These are phyloP conservation scores for Cyclopterus lumpus DNA, from an alignment of 2,797 vertebrate species.

Conservation along the genomic window DNA sequence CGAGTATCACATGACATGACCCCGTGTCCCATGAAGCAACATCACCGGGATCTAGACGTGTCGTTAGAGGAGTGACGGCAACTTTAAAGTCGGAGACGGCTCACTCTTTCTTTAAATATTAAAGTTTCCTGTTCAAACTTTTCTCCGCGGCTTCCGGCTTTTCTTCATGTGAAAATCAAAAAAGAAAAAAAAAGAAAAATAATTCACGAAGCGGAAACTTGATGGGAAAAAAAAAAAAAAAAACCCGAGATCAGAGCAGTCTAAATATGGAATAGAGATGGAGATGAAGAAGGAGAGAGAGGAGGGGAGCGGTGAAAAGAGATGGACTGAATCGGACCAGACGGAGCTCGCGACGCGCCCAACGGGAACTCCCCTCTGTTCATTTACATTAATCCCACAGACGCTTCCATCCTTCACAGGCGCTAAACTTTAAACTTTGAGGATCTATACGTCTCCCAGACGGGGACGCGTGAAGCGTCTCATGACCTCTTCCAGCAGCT, in stretches of 20 bases:
- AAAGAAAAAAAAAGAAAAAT: constrained; percentile 54
- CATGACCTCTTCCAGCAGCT: neutral
- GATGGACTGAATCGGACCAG: constrained; percentile 79
- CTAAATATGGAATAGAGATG: constrained; percentile 67
- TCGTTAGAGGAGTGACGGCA: neutral
- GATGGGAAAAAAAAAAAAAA: no score
- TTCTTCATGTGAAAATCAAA: constrained; percentile 86
- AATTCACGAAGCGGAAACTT: constrained; percentile 84
- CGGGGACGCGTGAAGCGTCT: no score
- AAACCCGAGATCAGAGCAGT: constrained; percentile 83
- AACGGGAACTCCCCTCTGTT: constrained; percentile 79
- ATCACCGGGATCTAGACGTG: neutral
- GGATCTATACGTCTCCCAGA: constrained; percentile 64
- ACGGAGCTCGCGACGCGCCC: constrained; percentile 74
- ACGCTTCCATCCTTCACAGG: constrained; percentile 74
- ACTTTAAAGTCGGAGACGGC: constrained; percentile 17
- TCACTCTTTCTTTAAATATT: constrained; percentile 61
- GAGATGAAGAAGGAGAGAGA: constrained; percentile 74
- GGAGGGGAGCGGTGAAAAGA: constrained; percentile 74
- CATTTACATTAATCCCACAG: constrained; percentile 84
- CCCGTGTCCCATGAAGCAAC: no score
- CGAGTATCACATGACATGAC: no score
- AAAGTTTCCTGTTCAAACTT: constrained; percentile 73
- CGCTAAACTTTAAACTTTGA: constrained; percentile 65
- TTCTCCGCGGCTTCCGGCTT: constrained; percentile 64